Percentiles rank a stretch among this genome's conserved stretches.
These are phyloP conservation scores for Papilio helenus DNA, from an alignment of 1,140 invertebrate species.

Conservation along the genomic window DNA sequence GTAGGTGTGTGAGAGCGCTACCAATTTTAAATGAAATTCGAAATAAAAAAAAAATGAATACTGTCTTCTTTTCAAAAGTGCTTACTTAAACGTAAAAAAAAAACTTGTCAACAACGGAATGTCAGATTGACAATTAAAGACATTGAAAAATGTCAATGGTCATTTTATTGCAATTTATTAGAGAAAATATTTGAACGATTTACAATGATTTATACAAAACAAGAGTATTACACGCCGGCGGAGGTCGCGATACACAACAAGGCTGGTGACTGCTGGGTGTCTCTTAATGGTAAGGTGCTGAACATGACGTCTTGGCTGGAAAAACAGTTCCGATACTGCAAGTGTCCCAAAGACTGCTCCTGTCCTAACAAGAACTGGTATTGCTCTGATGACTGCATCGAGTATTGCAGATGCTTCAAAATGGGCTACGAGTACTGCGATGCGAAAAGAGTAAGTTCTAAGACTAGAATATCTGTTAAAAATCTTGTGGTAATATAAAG, in stretches of 20 bases:
- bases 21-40: too few species aligned
- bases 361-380: constrained; percentile 70
- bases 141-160: constrained; percentile 26
- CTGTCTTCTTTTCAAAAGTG: background rate
- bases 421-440: constrained; percentile 68
- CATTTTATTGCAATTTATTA: constrained; percentile 40
- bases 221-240: constrained; percentile 74
- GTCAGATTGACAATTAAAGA: background rate
- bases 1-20: too few species aligned
- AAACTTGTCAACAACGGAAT: background rate
- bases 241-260: constrained; percentile 69
- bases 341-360: constrained; percentile 65
- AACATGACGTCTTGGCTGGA: constrained; percentile 66
- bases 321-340: constrained; percentile 62
- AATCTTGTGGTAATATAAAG: too few species aligned
- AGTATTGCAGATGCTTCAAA: constrained; percentile 70
- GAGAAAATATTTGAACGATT: constrained; percentile 28
- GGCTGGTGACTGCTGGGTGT: constrained; percentile 68
- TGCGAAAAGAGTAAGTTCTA: constrained; percentile 60
- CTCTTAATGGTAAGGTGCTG: constrained; percentile 63
- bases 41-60: background rate
- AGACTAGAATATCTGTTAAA: too few species aligned
- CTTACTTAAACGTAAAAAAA: background rate
- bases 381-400: constrained; percentile 63
- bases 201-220: constrained; percentile 66